Conservation (phyloP, 2,888 invertebrate genomes). For the Megamerina dolium region DNA sequence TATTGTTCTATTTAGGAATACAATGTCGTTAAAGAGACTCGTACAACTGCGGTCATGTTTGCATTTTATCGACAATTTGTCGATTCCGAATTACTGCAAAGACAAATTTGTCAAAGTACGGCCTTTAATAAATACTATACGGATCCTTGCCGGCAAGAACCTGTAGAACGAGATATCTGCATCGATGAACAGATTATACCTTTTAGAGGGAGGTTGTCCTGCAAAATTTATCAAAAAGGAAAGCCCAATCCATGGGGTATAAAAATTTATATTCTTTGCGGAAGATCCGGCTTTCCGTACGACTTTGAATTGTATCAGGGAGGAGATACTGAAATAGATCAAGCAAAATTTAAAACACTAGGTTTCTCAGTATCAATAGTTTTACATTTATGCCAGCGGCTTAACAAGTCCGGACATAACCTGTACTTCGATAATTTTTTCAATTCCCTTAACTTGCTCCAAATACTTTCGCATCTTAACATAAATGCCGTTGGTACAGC, state of each 20-base stretch:
- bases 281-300: too few relatives aligned
- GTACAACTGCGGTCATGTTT: background rate
- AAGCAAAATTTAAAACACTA: too few relatives aligned
- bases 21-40: constrained; percentile 1
- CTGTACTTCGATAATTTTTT: constrained; percentile 5
- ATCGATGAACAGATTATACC: constrained; percentile 3
- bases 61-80: constrained; percentile 3
- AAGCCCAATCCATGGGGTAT: constrained; percentile 1
- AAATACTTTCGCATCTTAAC: background rate
- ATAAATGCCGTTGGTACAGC: background rate
- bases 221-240: background rate
- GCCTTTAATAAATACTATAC: background rate
- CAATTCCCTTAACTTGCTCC: background rate
- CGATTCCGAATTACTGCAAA: background rate
- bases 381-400: too few relatives aligned
- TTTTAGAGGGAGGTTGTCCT: background rate
- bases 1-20: background rate
- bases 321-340: too few relatives aligned
- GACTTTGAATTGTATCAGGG: too few relatives aligned
- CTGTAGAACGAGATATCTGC: constrained; percentile 1
- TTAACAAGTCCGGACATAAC: constrained; percentile 5
- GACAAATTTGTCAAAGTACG: constrained; percentile 2
- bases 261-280: background rate
- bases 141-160: background rate
- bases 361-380: too few relatives aligned